phyloP scores from a whole-genome alignment of 2,888 invertebrate species.

The Sesia apiformis region DNA sequence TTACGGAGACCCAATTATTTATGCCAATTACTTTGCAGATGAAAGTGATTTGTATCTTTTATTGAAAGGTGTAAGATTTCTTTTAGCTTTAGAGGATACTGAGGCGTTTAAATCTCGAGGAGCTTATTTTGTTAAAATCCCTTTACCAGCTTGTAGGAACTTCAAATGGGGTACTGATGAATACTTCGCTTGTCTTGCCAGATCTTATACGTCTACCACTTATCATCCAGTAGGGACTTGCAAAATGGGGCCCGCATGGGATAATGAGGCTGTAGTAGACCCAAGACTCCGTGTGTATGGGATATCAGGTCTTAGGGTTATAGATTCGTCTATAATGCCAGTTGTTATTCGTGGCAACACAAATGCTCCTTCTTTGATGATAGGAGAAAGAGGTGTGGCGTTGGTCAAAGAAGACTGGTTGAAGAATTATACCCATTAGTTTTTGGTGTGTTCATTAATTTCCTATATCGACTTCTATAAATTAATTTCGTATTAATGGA shows the following conservation, averaged over 20 bases:
- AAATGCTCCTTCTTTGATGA: slow-evolving; percentile 87
- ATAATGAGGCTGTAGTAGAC: slow-evolving; percentile 78
- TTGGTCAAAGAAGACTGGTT: slow-evolving; percentile 37
- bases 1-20: slow-evolving; percentile 78
- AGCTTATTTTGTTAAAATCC: slow-evolving; percentile 63
- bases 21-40: slow-evolving; percentile 77
- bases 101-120: slow-evolving; percentile 71
- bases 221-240: slow-evolving; percentile 59
- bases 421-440: background rate
- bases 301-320: slow-evolving; percentile 73
- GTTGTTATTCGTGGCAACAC: slow-evolving; percentile 84
- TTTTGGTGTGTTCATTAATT: background rate
- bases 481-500: too few species aligned
- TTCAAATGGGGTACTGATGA: slow-evolving; percentile 74
- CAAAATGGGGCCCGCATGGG: slow-evolving; percentile 71
- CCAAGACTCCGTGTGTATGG: slow-evolving; percentile 79
- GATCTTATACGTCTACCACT: slow-evolving; percentile 68
- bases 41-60: slow-evolving; percentile 74
- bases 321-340: slow-evolving; percentile 89
- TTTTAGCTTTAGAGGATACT: slow-evolving; percentile 72
- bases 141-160: slow-evolving; percentile 73
- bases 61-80: slow-evolving; percentile 74
- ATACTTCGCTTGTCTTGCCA: slow-evolving; percentile 77
- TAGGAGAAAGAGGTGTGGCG: slow-evolving; percentile 74
- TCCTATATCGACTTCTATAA: too few species aligned